These are phyloP conservation scores for Caenorhabditis angaria DNA, from an alignment of 2,888 invertebrate species.

Conservation along the genomic window DNA sequence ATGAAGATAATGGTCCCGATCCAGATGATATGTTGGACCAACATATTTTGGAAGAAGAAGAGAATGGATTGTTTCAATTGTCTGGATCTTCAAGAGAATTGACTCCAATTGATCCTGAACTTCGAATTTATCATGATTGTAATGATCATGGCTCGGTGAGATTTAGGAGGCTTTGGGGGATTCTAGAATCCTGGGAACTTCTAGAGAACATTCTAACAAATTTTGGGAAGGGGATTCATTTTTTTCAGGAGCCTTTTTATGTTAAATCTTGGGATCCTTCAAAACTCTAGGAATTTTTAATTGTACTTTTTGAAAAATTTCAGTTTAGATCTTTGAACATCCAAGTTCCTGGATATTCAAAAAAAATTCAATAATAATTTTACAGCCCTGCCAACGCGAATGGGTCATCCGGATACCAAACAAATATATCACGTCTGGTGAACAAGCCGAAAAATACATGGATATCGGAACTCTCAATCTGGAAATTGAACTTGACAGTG, in stretches of 20 bases:
- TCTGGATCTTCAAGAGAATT: constrained; percentile 66
- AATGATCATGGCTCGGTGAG: constrained; percentile 63
- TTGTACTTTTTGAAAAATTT: too few species aligned
- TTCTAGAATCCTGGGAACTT: too few species aligned
- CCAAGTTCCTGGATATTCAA: too few species aligned
- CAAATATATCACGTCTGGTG: constrained; percentile 66
- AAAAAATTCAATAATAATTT: too few species aligned
- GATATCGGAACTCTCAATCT: constrained; percentile 64
- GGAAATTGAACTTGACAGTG: constrained; percentile 67
- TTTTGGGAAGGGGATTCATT: too few species aligned
- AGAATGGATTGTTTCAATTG: constrained; percentile 64
- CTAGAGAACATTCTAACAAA: too few species aligned
- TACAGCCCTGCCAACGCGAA: constrained; percentile 68
- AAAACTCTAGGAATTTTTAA: too few species aligned
- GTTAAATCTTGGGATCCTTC: too few species aligned
- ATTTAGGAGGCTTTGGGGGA: too few species aligned
- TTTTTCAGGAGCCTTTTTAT: too few species aligned
- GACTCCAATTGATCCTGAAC: constrained; percentile 69
- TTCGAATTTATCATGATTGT: constrained; percentile 70
- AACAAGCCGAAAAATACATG: constrained; percentile 44
- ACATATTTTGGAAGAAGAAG: constrained; percentile 47
- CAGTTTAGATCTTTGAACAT: too few species aligned
- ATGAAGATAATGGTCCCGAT: constrained; percentile 68
- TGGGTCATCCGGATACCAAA: constrained; percentile 69
- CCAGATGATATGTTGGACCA: constrained; percentile 60